These are phyloP conservation scores for Hylyphantes graminicola DNA, from an alignment of 1,140 invertebrate genomes.

Conservation along the genomic window DNA sequence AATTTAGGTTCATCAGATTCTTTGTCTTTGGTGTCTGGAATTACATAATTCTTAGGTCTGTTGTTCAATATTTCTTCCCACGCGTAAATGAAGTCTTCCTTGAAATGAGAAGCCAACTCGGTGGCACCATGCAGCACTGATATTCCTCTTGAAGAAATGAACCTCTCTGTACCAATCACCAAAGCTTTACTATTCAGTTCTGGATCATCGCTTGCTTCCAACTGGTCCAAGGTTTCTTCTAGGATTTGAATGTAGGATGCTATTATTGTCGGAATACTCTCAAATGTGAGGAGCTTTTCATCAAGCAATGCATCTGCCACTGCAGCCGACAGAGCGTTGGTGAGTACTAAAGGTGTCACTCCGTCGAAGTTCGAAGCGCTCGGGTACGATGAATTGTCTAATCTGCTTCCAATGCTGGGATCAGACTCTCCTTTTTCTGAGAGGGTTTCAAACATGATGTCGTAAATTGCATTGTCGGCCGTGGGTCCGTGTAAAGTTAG, in stretches of 20 bases:
- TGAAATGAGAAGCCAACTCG: too few species aligned
- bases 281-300: not conserved
- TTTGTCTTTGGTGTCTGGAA: too few species aligned
- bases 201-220: not conserved
- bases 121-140: not conserved
- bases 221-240: not conserved
- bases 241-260: not conserved
- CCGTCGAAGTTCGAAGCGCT: not conserved
- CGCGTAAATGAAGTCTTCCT: too few species aligned
- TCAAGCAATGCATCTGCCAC: not conserved
- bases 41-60: too few species aligned
- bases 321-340: not conserved
- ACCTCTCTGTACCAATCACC: not conserved
- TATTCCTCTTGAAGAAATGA: not conserved
- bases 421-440: not conserved
- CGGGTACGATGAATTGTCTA: not conserved
- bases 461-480: not conserved
- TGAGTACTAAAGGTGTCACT: not conserved
- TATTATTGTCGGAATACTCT: not conserved
- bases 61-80: too few species aligned
- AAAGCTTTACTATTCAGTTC: not conserved
- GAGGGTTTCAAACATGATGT: not conserved
- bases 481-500: not conserved
- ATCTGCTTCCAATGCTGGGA: too few species aligned
- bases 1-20: too few species aligned